Evolutionary conservation across 2,113 vertebrate species (phyloP).

Genomic region (Psammodynastes pulverulentus): DNA sequence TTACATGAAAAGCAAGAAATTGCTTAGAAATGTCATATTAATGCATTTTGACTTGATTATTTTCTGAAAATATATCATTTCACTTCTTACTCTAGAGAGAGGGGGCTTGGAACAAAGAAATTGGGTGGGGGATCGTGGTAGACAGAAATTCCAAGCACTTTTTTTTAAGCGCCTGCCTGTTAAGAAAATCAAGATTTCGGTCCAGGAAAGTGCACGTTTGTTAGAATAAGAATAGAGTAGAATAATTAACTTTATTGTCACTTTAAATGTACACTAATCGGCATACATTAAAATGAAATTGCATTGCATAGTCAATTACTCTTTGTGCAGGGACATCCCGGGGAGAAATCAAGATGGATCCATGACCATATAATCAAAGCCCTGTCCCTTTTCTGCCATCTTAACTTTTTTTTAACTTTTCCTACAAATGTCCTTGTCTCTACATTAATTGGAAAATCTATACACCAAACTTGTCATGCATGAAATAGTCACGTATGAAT

Average conservation of each 20-base stretch:
- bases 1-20: conserved; percentile 28
- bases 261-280: too few species aligned
- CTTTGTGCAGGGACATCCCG: background rate
- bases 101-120: background rate
- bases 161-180: background rate
- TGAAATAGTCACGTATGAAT: background rate
- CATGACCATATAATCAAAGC: background rate
- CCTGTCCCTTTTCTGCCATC: background rate
- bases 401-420: background rate
- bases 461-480: background rate
- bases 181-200: background rate
- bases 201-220: background rate
- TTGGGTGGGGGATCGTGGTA: background rate
- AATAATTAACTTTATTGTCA: too few species aligned
- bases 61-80: conserved; percentile 1
- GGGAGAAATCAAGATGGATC: background rate
- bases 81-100: background rate
- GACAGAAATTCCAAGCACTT: background rate
- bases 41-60: conserved; percentile 13
- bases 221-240: background rate
- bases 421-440: background rate
- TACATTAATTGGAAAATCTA: background rate
- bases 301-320: background rate
- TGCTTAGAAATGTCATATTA: conserved; percentile 23
- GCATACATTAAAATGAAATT: too few species aligned